Evolutionary conservation across 2,797 vertebrate species (phyloP).

Genomic region (Sebastiscus albofasciatus): DNA sequence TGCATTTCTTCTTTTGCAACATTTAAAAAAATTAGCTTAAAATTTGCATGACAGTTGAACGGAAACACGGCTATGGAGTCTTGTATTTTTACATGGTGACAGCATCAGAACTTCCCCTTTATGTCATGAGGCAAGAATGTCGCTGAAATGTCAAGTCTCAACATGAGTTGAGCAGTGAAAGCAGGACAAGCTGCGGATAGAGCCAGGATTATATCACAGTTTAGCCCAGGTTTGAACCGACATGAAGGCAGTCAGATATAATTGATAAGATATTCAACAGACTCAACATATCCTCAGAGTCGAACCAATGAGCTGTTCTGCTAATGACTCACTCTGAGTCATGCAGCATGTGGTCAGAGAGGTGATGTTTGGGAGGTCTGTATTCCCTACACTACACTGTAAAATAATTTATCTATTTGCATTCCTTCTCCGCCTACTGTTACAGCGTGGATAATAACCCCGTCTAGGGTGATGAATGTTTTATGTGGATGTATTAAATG

Average conservation of each 20-base stretch:
- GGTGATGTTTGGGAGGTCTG: conserved; percentile 37
- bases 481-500: conserved; percentile 29
- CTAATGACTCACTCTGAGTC: conserved; percentile 55
- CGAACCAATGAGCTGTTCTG: conserved; percentile 10
- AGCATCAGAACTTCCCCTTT: neutral
- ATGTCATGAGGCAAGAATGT: conserved; percentile 52
- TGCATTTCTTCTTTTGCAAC: too few species aligned
- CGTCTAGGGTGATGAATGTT: conserved; percentile 49
- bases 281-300: conserved; percentile 8
- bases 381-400: neutral
- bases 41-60: too few species aligned
- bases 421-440: conserved; percentile 23
- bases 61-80: too few species aligned
- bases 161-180: conserved; percentile 23
- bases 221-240: neutral
- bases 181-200: neutral
- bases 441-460: conserved; percentile 31
- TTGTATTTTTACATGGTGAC: neutral
- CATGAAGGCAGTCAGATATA: conserved; percentile 13
- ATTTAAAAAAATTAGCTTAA: too few species aligned
- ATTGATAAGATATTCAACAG: conserved; percentile 10
- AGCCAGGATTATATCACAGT: neutral
- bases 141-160: conserved; percentile 30
- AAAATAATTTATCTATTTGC: conserved; percentile 39
- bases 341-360: conserved; percentile 17